phyloP scores from a whole-genome alignment of 2,888 invertebrate genomes.

The Strigamia transsilvanica region DNA sequence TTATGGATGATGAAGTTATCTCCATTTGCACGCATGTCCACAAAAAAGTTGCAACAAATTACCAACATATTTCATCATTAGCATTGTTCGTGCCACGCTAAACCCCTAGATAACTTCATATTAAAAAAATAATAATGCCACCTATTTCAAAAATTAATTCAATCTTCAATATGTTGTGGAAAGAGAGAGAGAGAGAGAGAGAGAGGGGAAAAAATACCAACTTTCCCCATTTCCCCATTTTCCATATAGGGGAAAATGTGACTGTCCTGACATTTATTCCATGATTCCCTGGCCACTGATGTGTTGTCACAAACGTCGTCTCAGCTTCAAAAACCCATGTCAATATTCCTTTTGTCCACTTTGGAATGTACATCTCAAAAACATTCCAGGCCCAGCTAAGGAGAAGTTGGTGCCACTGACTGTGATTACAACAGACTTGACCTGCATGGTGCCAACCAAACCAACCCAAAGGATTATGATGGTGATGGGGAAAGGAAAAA shows the following conservation, averaged over 20 bases:
- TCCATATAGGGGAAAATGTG: neutral
- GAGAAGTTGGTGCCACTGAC: neutral
- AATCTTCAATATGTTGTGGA: neutral
- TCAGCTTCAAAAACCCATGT: constrained; percentile 18
- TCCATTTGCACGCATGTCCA: constrained; percentile 47
- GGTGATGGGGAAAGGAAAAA: neutral
- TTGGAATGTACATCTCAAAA: constrained; percentile 47
- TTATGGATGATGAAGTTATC: constrained; percentile 47
- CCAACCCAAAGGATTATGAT: constrained; percentile 12
- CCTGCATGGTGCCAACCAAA: neutral
- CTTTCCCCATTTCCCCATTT: neutral
- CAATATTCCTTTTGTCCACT: constrained; percentile 43
- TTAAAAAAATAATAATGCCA: neutral
- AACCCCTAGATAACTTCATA: constrained; percentile 40
- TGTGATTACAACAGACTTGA: constrained; percentile 35
- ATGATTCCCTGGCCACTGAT: neutral
- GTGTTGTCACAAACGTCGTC: constrained; percentile 6
- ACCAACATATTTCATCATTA: constrained; percentile 36
- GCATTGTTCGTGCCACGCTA: neutral
- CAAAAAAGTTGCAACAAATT: constrained; percentile 36
- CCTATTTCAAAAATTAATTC: neutral
- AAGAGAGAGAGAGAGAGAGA: neutral
- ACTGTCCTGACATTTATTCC: neutral
- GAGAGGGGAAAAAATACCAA: no score
- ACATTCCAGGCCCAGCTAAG: constrained; percentile 5